Evolutionary conservation across 2,888 invertebrate species (phyloP).

Genomic region (Creontiades dilutus): DNA sequence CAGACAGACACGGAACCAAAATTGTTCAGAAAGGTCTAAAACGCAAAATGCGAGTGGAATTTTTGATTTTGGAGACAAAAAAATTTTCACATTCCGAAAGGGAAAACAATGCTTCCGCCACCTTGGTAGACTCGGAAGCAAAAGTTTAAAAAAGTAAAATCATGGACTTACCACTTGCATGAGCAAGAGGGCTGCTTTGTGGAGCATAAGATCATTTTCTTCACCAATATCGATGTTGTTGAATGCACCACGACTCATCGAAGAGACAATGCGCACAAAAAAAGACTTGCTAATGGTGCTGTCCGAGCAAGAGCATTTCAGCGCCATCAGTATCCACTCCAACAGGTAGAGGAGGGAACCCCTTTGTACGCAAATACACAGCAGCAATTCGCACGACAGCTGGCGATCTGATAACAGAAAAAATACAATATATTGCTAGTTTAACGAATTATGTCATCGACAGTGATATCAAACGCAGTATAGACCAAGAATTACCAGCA

Average conservation of each 20-base stretch:
- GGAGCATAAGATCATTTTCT: constrained; percentile 78
- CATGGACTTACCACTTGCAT: constrained; percentile 77
- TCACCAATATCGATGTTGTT: constrained; percentile 66
- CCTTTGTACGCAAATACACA: constrained; percentile 82
- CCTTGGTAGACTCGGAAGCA: too few relatives aligned
- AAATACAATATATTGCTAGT: background rate
- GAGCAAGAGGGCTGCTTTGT: constrained; percentile 81
- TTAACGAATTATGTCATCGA: background rate
- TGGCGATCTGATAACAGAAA: constrained; percentile 77
- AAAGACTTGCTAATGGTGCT: constrained; percentile 73
- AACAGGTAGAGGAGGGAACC: constrained; percentile 82
- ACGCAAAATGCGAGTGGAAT: too few relatives aligned
- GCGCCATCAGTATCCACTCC: constrained; percentile 83
- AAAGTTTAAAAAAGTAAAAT: background rate
- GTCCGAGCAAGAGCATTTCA: constrained; percentile 78
- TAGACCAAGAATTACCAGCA: background rate
- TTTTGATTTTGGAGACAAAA: too few relatives aligned
- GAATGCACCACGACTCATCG: constrained; percentile 71
- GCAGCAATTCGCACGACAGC: constrained; percentile 80
- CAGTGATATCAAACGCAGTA: background rate
- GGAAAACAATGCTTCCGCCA: too few relatives aligned
- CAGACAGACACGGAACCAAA: too few relatives aligned
- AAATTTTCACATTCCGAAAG: too few relatives aligned
- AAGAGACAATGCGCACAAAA: constrained; percentile 72
- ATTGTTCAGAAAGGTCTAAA: too few relatives aligned